phyloP scores from a whole-genome alignment of 2,113 vertebrate genomes.

The Hippoglossus stenolepis region DNA sequence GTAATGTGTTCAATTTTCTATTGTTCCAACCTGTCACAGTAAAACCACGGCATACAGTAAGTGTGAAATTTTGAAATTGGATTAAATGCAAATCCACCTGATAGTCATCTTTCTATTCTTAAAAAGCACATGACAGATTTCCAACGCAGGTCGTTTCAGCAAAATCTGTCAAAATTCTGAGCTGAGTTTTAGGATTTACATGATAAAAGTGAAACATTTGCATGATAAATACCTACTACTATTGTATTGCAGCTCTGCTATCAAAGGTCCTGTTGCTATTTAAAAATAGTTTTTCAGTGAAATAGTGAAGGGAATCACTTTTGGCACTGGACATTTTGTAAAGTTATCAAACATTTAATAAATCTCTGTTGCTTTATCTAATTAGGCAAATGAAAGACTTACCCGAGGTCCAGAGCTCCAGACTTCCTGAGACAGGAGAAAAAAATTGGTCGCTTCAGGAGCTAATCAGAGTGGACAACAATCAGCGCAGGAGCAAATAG shows the following conservation, averaged over 20 bases:
- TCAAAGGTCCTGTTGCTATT: neutral
- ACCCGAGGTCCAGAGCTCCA: constrained; percentile 29
- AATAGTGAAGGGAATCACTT: neutral
- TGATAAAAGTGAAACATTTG: constrained; percentile 8
- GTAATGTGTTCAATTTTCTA: constrained; percentile 5
- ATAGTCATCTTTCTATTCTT: neutral
- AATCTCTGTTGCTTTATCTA: neutral
- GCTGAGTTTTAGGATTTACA: constrained; percentile 10
- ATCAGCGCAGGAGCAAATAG: constrained; percentile 44
- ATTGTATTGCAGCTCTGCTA: neutral
- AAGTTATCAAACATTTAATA: neutral
- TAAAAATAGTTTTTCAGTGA: no score
- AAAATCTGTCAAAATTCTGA: neutral
- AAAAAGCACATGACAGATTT: constrained; percentile 12
- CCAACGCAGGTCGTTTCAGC: neutral
- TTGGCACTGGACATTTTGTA: neutral
- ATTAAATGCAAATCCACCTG: constrained; percentile 15
- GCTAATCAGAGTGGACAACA: constrained; percentile 3
- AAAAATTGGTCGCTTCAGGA: neutral
- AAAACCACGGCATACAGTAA: neutral
- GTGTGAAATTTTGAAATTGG: constrained; percentile 21
- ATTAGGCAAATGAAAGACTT: constrained; percentile 15
- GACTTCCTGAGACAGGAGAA: constrained; percentile 20
- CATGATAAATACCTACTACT: neutral
- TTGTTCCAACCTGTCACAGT: neutral